Conservation (phyloP, 2,888 invertebrate genomes). For the Torymus texanus region DNA sequence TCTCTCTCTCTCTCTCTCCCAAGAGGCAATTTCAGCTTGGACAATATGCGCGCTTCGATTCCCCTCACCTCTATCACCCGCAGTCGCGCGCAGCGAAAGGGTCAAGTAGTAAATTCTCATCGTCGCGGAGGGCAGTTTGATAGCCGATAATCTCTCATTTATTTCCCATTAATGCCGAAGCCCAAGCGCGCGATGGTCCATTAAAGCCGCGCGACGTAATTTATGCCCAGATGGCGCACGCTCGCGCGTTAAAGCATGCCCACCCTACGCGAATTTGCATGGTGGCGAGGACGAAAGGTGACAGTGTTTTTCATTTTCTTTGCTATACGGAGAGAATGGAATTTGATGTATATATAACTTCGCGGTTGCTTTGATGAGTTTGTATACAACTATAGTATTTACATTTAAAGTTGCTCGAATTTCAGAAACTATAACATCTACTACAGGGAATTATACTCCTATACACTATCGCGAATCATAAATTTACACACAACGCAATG, state of each 20-base stretch:
- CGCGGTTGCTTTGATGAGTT: no score
- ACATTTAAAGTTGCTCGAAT: no score
- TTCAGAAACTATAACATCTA: no score
- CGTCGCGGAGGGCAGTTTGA: slow-evolving; percentile 36
- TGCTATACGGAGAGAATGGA: no score
- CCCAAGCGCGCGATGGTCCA: slow-evolving; percentile 49
- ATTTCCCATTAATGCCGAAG: slow-evolving; percentile 58
- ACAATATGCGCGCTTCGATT: slow-evolving; percentile 17
- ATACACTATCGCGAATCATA: no score
- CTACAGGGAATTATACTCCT: no score
- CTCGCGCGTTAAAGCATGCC: slow-evolving; percentile 19
- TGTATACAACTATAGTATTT: no score
- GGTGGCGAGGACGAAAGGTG: not conserved
- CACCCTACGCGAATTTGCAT: slow-evolving; percentile 16
- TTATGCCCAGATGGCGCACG: slow-evolving; percentile 50
- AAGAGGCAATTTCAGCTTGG: slow-evolving; percentile 22
- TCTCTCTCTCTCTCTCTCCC: slow-evolving; percentile 5
- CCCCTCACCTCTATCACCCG: slow-evolving; percentile 19
- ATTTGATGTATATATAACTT: no score
- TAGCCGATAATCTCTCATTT: slow-evolving; percentile 59
- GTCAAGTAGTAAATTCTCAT: slow-evolving; percentile 52
- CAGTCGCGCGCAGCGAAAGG: slow-evolving; percentile 25
- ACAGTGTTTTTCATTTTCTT: no score
- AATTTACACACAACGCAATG: no score
- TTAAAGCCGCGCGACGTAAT: slow-evolving; percentile 58